phyloP scores from a whole-genome alignment of 2,113 vertebrate species.

The Myrmecophaga tridactyla region DNA sequence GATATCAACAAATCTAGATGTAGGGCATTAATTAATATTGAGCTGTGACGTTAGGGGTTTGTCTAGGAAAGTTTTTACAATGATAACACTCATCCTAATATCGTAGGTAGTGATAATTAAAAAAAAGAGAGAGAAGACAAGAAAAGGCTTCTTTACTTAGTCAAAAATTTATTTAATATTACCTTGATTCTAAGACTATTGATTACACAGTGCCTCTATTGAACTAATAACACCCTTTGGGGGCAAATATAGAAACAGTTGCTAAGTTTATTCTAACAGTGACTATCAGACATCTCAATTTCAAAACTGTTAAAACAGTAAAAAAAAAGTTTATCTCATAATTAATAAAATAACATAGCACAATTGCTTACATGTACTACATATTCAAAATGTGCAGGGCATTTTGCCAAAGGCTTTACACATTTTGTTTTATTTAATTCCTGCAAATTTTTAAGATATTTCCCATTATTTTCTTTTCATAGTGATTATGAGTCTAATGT shows the following conservation, averaged over 20 bases:
- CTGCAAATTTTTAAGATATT: neutral
- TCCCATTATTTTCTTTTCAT: neutral
- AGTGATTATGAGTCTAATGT: neutral
- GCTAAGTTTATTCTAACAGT: neutral
- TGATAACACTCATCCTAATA: too few relatives aligned
- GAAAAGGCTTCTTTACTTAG: neutral
- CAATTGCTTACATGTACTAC: neutral
- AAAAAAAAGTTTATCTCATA: neutral
- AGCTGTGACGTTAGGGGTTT: neutral
- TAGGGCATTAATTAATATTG: neutral
- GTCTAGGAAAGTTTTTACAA: neutral
- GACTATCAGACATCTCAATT: neutral
- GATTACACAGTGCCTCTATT: neutral
- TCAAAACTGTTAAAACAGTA: neutral
- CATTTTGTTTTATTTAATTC: neutral
- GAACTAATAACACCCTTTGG: neutral
- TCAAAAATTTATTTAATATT: neutral
- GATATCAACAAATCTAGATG: neutral
- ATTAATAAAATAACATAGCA: neutral
- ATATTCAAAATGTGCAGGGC: neutral
- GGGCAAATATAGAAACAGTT: neutral
- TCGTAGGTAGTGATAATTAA: neutral
- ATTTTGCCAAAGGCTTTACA: neutral
- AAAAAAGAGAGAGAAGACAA: neutral
- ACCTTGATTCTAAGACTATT: neutral